Evolutionary conservation across 2,888 invertebrate genomes (phyloP).

Genomic region (Plagodis dolabraria): DNA sequence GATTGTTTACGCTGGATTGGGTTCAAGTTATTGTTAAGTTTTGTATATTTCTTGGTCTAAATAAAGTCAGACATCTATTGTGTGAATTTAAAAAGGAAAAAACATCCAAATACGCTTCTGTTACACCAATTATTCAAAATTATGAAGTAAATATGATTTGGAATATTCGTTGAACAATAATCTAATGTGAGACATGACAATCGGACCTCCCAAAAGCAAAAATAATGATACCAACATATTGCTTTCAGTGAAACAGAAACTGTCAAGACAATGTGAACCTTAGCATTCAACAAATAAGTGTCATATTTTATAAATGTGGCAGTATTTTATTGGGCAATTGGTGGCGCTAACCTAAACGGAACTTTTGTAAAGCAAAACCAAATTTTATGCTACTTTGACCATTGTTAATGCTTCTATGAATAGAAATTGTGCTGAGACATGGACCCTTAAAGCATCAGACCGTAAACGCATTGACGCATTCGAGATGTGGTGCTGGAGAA

Average conservation of each 20-base stretch:
- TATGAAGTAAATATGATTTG: slow-evolving; percentile 70
- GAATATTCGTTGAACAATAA: slow-evolving; percentile 67
- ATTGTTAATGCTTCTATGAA: slow-evolving; percentile 52
- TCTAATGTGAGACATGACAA: slow-evolving; percentile 71
- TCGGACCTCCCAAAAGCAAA: slow-evolving; percentile 65
- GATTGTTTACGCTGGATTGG: too few species aligned
- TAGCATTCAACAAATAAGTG: neutral
- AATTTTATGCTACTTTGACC: slow-evolving; percentile 60
- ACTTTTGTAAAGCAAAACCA: slow-evolving; percentile 41
- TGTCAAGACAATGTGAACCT: slow-evolving; percentile 4
- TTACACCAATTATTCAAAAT: slow-evolving; percentile 60
- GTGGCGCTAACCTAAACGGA: slow-evolving; percentile 58
- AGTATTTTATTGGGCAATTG: neutral
- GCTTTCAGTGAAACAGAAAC: neutral
- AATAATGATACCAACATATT: slow-evolving; percentile 17
- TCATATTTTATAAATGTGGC: neutral
- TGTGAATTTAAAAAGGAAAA: slow-evolving; percentile 8
- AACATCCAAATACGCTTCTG: slow-evolving; percentile 57
- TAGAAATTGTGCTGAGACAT: too few species aligned
- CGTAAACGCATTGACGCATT: too few species aligned
- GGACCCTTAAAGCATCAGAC: too few species aligned
- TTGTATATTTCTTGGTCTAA: too few species aligned
- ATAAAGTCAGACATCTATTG: neutral
- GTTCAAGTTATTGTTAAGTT: too few species aligned
- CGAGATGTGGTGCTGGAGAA: too few species aligned